These are phyloP conservation scores for Trachelus stipa DNA, from an alignment of 2,888 invertebrate species.

Conservation along the genomic window DNA sequence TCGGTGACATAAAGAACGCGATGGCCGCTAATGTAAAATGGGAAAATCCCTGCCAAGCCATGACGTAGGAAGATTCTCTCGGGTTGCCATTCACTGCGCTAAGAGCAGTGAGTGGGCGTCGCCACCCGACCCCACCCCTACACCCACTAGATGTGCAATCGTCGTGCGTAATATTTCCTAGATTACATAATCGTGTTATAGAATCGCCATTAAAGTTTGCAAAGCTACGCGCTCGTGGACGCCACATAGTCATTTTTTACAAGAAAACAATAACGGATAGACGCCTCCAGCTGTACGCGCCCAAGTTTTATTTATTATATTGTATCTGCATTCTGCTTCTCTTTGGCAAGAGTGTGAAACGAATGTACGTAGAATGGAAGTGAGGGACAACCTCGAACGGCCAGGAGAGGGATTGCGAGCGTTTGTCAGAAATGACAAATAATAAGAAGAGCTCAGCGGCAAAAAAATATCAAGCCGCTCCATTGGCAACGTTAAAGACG, in stretches of 20 bases:
- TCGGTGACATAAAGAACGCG: slow-evolving; percentile 45
- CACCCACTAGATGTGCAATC: slow-evolving; percentile 12
- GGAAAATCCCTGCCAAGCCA: not conserved
- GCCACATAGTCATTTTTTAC: too few species aligned
- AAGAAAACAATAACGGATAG: too few species aligned
- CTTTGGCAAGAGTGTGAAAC: not conserved
- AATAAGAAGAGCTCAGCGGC: slow-evolving; percentile 47
- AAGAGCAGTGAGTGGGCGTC: slow-evolving; percentile 39
- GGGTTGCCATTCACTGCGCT: slow-evolving; percentile 41
- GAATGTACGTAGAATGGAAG: not conserved
- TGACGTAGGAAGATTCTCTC: slow-evolving; percentile 41
- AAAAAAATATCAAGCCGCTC: slow-evolving; percentile 36
- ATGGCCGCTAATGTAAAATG: not conserved
- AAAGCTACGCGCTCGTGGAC: too few species aligned
- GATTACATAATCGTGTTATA: too few species aligned
- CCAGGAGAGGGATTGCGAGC: slow-evolving; percentile 9
- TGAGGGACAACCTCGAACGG: not conserved
- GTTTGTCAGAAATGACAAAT: slow-evolving; percentile 50
- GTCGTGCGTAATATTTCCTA: too few species aligned
- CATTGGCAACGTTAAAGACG: not conserved
- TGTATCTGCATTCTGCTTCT: slow-evolving; percentile 8
- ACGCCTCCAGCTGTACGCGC: not conserved
- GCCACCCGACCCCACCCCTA: too few species aligned
- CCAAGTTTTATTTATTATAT: slow-evolving; percentile 14
- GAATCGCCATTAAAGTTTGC: too few species aligned